phyloP scores from a whole-genome alignment of 2,113 vertebrate species.

The Furnarius figulus region DNA sequence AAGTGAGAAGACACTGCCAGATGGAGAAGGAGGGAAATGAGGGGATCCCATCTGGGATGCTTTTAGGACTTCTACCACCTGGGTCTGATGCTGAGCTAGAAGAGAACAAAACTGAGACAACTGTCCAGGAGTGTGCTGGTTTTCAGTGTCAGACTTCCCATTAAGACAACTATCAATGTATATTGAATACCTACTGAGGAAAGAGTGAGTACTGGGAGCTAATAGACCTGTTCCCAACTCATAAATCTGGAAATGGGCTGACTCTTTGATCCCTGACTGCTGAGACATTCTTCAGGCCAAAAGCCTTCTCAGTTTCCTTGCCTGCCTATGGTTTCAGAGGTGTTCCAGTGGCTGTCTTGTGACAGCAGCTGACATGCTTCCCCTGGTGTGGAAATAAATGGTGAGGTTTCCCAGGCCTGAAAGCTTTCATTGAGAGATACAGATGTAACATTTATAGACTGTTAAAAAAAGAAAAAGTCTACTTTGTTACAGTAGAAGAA shows the following conservation, averaged over 20 bases:
- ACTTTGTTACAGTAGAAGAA: not conserved
- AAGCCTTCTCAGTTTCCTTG: not conserved
- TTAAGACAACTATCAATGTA: not conserved
- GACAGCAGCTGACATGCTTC: not conserved
- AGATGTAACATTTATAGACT: not conserved
- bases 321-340: not conserved
- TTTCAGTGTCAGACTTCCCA: conserved; percentile 8
- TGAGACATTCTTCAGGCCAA: not conserved
- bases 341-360: not conserved
- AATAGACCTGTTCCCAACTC: conserved; percentile 37
- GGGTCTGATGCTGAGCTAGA: not conserved
- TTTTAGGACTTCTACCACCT: not conserved
- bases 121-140: not conserved
- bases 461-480: not conserved
- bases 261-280: conserved; percentile 37
- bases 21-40: not conserved
- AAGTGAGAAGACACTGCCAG: rapidly evolving
- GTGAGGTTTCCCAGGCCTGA: not conserved
- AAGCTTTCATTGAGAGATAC: not conserved
- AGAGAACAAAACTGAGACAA: not conserved
- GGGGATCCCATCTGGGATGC: not conserved
- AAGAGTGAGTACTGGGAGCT: not conserved
- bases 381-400: not conserved
- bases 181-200: not conserved
- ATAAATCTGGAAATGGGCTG: conserved; percentile 32